Conservation (phyloP, 2,113 vertebrate species). For the Onychostruthus taczanowskii region DNA sequence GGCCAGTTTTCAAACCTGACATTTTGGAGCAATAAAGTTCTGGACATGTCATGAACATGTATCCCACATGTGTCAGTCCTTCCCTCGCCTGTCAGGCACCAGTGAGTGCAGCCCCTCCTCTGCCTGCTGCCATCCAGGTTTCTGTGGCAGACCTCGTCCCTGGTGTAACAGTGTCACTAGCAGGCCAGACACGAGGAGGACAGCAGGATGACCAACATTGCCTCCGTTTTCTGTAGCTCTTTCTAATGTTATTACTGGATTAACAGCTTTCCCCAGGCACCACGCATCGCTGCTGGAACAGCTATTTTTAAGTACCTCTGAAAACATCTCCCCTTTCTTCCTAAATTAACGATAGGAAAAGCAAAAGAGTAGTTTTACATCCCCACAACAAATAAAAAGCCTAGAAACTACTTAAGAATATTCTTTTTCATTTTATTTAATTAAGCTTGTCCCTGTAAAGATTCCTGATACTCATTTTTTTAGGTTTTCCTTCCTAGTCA, state of each 20-base stretch:
- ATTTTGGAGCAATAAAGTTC: not conserved
- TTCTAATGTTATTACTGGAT: not conserved
- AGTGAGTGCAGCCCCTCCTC: not conserved
- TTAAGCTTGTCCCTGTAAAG: not conserved
- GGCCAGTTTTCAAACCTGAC: not conserved
- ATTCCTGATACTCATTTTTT: not conserved
- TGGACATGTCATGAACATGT: accelerated
- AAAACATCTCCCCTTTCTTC: not conserved
- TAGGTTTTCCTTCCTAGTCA: not conserved
- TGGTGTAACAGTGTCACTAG: not conserved
- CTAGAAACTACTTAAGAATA: not conserved
- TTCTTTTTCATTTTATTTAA: not conserved
- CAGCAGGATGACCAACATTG: accelerated
- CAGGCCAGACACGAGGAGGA: not conserved
- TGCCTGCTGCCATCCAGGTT: not conserved
- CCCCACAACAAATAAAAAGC: not conserved
- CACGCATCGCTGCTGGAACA: not conserved
- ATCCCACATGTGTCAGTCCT: accelerated
- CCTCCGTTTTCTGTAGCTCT: not conserved
- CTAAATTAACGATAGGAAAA: not conserved
- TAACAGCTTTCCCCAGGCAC: not conserved
- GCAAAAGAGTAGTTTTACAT: not conserved
- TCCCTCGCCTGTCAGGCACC: not conserved
- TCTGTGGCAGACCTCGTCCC: not conserved
- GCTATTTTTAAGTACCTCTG: not conserved